Conservation (phyloP, 2,113 vertebrate species). For the Gobiocypris rarus region DNA sequence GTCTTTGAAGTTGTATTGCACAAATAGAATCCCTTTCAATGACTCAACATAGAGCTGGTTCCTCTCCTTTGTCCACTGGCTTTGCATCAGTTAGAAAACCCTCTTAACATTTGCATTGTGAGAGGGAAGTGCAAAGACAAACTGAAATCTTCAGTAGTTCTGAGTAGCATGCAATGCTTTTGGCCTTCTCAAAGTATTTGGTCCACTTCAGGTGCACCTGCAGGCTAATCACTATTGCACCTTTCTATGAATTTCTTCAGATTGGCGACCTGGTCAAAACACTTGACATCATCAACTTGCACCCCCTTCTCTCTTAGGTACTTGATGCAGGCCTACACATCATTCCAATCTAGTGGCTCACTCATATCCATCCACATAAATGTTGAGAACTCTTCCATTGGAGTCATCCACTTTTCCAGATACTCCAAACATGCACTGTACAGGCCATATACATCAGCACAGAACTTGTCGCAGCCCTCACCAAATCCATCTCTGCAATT, state of each 20-base stretch:
- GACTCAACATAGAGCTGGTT: slow-evolving; percentile 28
- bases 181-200: slow-evolving; percentile 45
- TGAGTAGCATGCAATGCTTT: slow-evolving; percentile 35
- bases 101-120: slow-evolving; percentile 52
- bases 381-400: slow-evolving; percentile 50
- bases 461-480: slow-evolving; percentile 37
- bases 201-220: slow-evolving; percentile 45
- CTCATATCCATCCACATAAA: slow-evolving; percentile 56
- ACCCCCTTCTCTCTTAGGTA: slow-evolving; percentile 36
- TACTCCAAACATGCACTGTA: slow-evolving; percentile 50
- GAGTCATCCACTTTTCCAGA: slow-evolving; percentile 55
- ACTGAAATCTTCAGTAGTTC: slow-evolving; percentile 44
- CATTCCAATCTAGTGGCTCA: slow-evolving; percentile 48
- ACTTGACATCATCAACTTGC: slow-evolving; percentile 44
- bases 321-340: slow-evolving; percentile 47
- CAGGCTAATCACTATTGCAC: slow-evolving; percentile 26
- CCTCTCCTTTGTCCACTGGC: slow-evolving; percentile 48
- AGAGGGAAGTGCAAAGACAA: slow-evolving; percentile 42
- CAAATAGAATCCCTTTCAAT: slow-evolving; percentile 45
- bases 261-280: slow-evolving; percentile 44
- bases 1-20: slow-evolving; percentile 48
- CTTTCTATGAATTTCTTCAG: slow-evolving; percentile 37
- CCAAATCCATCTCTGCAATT: slow-evolving; percentile 45
- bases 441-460: slow-evolving; percentile 41
- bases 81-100: slow-evolving; percentile 49